These are phyloP conservation scores for Lymantria dispar DNA, from an alignment of 2,888 invertebrate genomes.

Conservation along the genomic window DNA sequence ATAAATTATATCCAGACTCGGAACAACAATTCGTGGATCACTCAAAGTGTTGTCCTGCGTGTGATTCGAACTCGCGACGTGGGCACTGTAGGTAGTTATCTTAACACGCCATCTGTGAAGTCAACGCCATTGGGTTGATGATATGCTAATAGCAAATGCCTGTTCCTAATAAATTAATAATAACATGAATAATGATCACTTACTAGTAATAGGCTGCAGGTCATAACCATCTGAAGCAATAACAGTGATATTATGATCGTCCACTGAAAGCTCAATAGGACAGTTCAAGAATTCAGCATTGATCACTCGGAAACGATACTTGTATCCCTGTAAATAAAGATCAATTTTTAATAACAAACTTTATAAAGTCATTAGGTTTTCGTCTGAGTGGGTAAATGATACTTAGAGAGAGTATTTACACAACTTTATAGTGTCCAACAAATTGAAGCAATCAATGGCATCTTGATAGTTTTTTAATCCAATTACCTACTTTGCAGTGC, in stretches of 20 bases:
- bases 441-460: no score
- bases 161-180: not conserved
- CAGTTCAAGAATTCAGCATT: slow-evolving; percentile 95
- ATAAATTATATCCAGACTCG: no score
- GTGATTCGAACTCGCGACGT: no score
- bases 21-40: no score
- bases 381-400: slow-evolving; percentile 4
- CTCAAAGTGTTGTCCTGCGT: no score
- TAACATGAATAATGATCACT: slow-evolving; percentile 30
- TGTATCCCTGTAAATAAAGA: slow-evolving; percentile 81
- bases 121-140: no score
- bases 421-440: not conserved
- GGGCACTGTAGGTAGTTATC: no score
- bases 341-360: slow-evolving; percentile 4
- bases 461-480: no score
- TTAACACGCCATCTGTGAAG: no score
- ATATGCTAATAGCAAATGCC: not conserved
- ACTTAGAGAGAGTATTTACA: not conserved
- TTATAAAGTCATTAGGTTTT: not conserved
- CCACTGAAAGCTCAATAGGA: slow-evolving; percentile 91
- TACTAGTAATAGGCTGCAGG: slow-evolving; percentile 88
- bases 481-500: no score
- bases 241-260: slow-evolving; percentile 90
- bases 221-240: slow-evolving; percentile 92
- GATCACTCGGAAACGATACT: slow-evolving; percentile 91